Base-by-base conservation (phyloP, 2,888 invertebrate genomes). In the Adelognathus sp. region DNA sequence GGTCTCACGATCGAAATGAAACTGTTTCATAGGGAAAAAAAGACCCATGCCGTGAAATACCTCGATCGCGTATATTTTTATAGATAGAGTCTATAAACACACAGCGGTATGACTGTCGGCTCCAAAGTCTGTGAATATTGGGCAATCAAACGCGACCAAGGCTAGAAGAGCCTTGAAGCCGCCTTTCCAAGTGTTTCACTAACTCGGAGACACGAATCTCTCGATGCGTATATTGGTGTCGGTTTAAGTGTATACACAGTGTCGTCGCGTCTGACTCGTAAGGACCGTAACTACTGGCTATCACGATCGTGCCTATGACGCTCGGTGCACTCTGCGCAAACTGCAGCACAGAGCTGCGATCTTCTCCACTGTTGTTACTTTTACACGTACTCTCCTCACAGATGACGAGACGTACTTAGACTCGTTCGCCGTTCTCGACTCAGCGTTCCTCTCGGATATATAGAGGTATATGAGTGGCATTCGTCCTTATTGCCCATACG, bases 121-220 rank as follows among this genome's bases (percentile, higher is more conserved):
- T 36, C 67, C 66, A 61, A 75, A 79, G 58, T 64, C 66, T 67
- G 82, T 84, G 88, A 90, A 90, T 90, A 91, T 91, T 91, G 88
- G 90, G 90, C 90, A 90, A 91, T 90, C 90, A 89, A 90, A 90
- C 85, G 88, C 90, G 90, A 89, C 89, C 91, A 91, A 91, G 90
- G 91, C 90, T 90, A 90, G 82, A 79, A 83, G 83, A 89, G 90
- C 90, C 90, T 91, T 90, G 90, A 90, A 76, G 89, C 86, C 85
- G 87, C 90, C 90, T 90, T 90, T 90, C 90, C 90, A 90, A 90
- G 87, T 87, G 89, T 89, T 89, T 81, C 77, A 76, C 74, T 72
- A 18, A 46, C 69, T 58, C 63, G 58, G 79, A 83, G 41, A 52
- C 58, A 72, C 63, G 72, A 76, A 81, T 72, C 71, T 75, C 79